Base-by-base conservation (phyloP, 2,797 vertebrate species). In the Sebastes iracundus region DNA sequence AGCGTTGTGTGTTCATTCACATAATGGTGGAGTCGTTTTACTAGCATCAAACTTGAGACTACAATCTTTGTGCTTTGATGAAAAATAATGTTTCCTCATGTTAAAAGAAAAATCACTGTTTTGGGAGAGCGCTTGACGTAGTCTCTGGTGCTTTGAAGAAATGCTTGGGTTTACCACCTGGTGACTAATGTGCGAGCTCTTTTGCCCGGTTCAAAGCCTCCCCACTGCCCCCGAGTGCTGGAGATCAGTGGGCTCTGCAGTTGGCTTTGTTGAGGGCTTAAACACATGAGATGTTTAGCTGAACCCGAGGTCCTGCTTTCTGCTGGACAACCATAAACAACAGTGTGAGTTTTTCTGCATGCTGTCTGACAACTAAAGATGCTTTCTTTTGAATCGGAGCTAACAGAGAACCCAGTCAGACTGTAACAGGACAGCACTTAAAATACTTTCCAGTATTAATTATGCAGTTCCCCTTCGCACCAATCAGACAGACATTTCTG, bases 171-270 rank as follows among this genome's bases (percentile, higher is more conserved):
- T 87, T 61, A 87, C 88, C 87, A 85, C 88, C 90, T 70, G 91
- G 75, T 75, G 91, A 85, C 69, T 82, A 72, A 88, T 69, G 46
- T 72, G 83, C 9, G 2, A 63, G 77, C 72, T 77, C 30, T 18
- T 38, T 65, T 63, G 76, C 86, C 68, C 35, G 22, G 88, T 94
- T 95, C 92, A 95, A 94, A 95, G 93, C 82, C 82, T 73, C 83
- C 82, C 81, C 65, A 12, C 80, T 16, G 81, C 46, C 28, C 38
- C 42, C 18, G 49, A 82, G 62, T 13, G 74, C 76, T 58, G 72
- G 65, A 87, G 76, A 84, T 92, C 83, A 85, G 77, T 30, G 81
- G 30, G 59, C 73, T 82, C 42, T 53, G 63, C 87, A 87, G 81
- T 75, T 42, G 81, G 75, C 81, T 89, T 77, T 88, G 83, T 83